Base-by-base conservation (phyloP, 2,888 invertebrate genomes). In the Aricia artaxerxes region DNA sequence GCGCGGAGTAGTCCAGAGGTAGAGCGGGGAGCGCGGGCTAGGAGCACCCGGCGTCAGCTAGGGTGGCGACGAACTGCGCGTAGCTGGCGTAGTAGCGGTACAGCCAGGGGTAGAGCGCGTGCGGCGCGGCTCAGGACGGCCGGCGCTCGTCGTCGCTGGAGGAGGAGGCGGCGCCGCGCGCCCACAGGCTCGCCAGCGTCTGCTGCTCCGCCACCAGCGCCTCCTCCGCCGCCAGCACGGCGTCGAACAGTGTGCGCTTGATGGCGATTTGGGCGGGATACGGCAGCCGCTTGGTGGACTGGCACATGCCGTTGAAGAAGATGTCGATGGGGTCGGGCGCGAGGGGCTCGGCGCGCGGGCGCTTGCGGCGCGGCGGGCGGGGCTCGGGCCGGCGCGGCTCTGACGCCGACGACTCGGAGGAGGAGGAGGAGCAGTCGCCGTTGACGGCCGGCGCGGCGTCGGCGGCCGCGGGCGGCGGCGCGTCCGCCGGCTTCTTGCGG, bases 231-330 rank as follows among this genome's bases (percentile, higher is more conserved):
- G 88, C 90, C 79, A 88, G 87, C 78, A 94, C 94, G 60, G 92
- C 92, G 80, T 86, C 85, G 86, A 94, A 94, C 81, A 94, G 85
- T 78, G 87, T 86, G 82, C 88, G 87, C 87, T 93, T 93, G 82
- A 94, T 92, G 84, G 88, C 88, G 81, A 94, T 89, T 86, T 94
- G 94, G 80, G 92, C 87, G 44, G 89, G 89, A 84, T 89, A 92
- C 24, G 94, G 91, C 81, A 94, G 87, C 60, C 93, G 88, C 86
- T 92, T 92, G 60, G 93, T 91, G 76, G 92, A 88, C 86, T 93
- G 92, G 85, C 93, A 93, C 94, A 94, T 94, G 88, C 93, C 87
- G 86, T 89, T 91, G 87, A 94, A 94, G 87, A 94, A 94, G 80
- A 90, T 91, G 85, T 93, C 93, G 77, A 93, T 88, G 78, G 93